A percentile compares a stretch with the other conserved stretches of the same genome.
These are phyloP conservation scores for Orchesellides sinensis DNA, from an alignment of 2,888 invertebrate genomes.

Conservation along the genomic window DNA sequence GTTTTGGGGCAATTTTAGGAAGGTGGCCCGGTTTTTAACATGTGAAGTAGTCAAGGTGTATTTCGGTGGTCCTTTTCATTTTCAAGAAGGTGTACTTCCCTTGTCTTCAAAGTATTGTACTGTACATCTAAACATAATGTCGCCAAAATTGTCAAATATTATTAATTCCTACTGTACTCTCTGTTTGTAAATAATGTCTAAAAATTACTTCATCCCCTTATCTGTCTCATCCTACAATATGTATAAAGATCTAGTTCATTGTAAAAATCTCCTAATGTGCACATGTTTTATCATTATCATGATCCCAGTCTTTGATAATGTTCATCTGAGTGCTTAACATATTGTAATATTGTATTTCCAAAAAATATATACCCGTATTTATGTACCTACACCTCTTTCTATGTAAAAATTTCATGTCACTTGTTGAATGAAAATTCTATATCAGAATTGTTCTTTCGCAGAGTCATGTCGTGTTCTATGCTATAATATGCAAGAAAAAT, in stretches of 20 bases:
- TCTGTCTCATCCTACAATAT: conserved; percentile 10
- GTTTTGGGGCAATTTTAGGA: not conserved
- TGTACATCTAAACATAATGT: conserved; percentile 27
- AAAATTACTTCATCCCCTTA: conserved; percentile 9
- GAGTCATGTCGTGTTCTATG: conserved; percentile 3
- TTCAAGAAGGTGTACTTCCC: conserved; percentile 40
- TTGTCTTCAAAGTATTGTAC: conserved; percentile 58
- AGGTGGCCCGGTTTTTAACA: not conserved
- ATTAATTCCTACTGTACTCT: conserved; percentile 1
- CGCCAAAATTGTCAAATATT: not conserved
- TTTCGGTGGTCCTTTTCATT: not conserved
- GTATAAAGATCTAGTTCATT: not conserved
- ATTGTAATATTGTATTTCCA: too few species aligned
- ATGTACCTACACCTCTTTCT: conserved; percentile 18
- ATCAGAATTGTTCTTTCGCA: conserved; percentile 61
- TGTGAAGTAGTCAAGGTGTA: conserved; percentile 4
- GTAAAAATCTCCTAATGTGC: too few species aligned
- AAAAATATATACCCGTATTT: conserved; percentile 7
- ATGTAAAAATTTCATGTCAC: not conserved
- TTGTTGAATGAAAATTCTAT: too few species aligned
- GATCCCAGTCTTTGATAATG: too few species aligned
- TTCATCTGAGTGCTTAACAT: too few species aligned
- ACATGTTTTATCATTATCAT: too few species aligned
- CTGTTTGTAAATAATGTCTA: conserved; percentile 14
- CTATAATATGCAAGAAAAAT: not conserved